These are phyloP conservation scores for Melipona beecheii DNA, from an alignment of 2,888 invertebrate species.

Conservation along the genomic window DNA sequence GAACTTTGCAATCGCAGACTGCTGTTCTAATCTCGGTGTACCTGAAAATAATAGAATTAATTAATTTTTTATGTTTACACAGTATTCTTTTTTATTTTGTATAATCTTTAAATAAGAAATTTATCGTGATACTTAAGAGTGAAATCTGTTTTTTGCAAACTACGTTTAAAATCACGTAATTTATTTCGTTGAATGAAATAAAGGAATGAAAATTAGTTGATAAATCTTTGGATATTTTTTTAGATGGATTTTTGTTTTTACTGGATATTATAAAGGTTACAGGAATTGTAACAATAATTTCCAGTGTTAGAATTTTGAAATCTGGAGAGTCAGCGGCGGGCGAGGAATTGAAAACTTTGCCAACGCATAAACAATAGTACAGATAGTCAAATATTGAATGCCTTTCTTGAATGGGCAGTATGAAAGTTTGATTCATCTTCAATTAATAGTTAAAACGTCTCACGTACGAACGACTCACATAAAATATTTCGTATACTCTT, in stretches of 20 bases:
- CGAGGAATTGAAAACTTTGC: constrained; percentile 33
- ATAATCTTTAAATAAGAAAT: background rate
- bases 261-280: background rate
- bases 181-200: too few relatives aligned
- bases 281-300: too few relatives aligned
- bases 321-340: background rate
- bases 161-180: background rate
- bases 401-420: constrained; percentile 9
- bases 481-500: too few relatives aligned
- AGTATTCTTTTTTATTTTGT: background rate
- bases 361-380: constrained; percentile 39
- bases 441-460: background rate
- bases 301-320: constrained; percentile 28
- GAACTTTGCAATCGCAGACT: constrained; percentile 29
- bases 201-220: background rate
- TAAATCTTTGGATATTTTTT: rapidly evolving
- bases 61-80: background rate
- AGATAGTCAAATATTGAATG: constrained; percentile 38
- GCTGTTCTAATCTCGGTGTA: background rate
- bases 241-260: background rate
- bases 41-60: background rate
- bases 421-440: background rate
- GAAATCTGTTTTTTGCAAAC: background rate
- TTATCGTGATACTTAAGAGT: background rate
- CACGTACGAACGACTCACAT: background rate